These are phyloP conservation scores for Nasonia oneida DNA, from an alignment of 2,888 invertebrate species.

Conservation along the genomic window DNA sequence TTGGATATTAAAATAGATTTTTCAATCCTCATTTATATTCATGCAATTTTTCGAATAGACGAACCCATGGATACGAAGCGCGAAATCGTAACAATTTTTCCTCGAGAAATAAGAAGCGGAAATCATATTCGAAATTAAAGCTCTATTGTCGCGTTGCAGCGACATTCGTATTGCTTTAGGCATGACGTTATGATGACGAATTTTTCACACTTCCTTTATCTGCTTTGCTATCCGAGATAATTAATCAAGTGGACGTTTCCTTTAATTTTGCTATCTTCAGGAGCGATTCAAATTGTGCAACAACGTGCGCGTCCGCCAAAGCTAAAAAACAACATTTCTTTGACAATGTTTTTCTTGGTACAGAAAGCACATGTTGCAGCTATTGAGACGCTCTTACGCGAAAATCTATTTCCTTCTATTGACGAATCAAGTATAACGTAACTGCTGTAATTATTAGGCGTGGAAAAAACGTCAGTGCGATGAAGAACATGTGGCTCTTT, in stretches of 20 bases:
- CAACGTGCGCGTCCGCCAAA: too few relatives aligned
- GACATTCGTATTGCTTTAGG: neutral
- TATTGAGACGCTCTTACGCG: neutral
- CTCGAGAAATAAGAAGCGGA: neutral
- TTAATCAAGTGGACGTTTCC: neutral
- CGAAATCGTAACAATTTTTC: neutral
- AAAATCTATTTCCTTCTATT: neutral
- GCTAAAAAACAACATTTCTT: too few relatives aligned
- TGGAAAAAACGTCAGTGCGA: slow-evolving; percentile 4
- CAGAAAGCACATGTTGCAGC: neutral
- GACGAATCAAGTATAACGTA: neutral
- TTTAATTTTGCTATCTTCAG: neutral
- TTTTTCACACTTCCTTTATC: slow-evolving; percentile 8
- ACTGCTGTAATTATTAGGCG: slow-evolving; percentile 15
- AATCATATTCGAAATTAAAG: neutral
- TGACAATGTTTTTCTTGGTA: too few relatives aligned
- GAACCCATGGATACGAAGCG: neutral
- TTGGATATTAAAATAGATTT: neutral
- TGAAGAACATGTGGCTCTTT: neutral
- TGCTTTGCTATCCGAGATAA: neutral
- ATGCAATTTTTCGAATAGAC: neutral
- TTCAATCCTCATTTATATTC: neutral
- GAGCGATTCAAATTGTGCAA: neutral
- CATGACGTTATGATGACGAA: neutral
- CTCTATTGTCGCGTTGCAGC: neutral